Conservation (phyloP, 2,888 invertebrate species). For the Nomada ruficornis region DNA sequence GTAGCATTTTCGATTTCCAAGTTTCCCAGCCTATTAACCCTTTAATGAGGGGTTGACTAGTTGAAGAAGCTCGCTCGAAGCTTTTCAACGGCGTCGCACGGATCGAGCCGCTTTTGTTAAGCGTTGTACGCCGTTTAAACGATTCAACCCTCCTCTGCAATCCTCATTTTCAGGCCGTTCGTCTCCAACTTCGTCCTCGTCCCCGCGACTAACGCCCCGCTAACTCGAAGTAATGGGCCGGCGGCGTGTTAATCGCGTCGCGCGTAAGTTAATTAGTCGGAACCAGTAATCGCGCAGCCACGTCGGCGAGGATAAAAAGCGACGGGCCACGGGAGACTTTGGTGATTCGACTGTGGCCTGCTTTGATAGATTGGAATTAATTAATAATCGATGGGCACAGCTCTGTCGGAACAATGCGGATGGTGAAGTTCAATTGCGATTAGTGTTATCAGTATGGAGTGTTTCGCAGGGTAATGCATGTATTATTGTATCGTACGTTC, state of each 20-base stretch:
- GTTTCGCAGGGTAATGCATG: too few species aligned
- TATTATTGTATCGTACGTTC: too few species aligned
- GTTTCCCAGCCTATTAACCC: constrained; percentile 5
- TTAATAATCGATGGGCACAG: too few species aligned
- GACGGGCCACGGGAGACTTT: not conserved
- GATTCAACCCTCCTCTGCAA: not conserved
- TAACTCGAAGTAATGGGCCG: constrained; percentile 69
- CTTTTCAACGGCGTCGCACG: constrained; percentile 5
- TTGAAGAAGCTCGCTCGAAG: not conserved
- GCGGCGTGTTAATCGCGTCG: constrained; percentile 60
- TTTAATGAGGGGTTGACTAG: not conserved
- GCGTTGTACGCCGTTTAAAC: constrained; percentile 32
- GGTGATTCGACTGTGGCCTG: not conserved
- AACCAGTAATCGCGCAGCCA: constrained; percentile 66
- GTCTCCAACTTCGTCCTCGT: not conserved
- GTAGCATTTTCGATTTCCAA: constrained; percentile 1
- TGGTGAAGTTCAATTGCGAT: too few species aligned
- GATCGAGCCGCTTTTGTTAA: constrained; percentile 39
- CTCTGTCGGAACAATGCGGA: too few species aligned
- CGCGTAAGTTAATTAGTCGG: constrained; percentile 72
- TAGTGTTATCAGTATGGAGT: too few species aligned
- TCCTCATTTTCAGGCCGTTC: constrained; percentile 11
- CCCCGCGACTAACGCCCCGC: constrained; percentile 33
- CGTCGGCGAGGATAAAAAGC: constrained; percentile 35
- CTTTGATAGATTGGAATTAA: not conserved